Evolutionary conservation across 2,888 invertebrate genomes (phyloP).

Genomic region (Acheta domesticus): DNA sequence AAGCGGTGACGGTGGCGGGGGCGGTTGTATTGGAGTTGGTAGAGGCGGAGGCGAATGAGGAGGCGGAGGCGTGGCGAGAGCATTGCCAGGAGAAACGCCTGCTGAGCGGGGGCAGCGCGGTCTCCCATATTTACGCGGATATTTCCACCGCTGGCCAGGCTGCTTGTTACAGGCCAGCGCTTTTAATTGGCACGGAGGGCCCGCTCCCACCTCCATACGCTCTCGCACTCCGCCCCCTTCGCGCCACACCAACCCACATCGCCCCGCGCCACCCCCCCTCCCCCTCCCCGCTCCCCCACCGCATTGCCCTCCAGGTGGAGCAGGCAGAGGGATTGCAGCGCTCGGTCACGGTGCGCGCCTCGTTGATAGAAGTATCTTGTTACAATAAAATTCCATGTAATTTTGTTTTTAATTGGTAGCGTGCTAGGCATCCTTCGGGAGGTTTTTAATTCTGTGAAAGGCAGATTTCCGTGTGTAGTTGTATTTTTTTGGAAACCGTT

Average conservation of each 20-base stretch:
- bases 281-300: too few species aligned
- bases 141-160: background rate
- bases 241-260: too few species aligned
- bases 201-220: background rate
- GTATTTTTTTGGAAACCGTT: background rate
- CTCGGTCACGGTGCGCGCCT: too few species aligned
- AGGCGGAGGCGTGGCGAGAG: too few species aligned
- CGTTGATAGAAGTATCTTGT: background rate
- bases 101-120: background rate
- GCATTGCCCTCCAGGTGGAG: too few species aligned
- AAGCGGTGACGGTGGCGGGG: too few species aligned
- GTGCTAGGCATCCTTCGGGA: background rate
- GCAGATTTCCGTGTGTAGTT: background rate
- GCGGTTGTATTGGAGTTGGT: too few species aligned
- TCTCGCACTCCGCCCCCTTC: too few species aligned
- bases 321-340: too few species aligned
- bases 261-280: too few species aligned
- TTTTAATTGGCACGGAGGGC: conserved; percentile 7
- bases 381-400: conserved; percentile 18
- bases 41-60: too few species aligned
- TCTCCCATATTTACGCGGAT: background rate
- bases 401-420: conserved; percentile 9
- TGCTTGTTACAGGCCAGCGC: conserved; percentile 18
- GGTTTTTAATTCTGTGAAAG: background rate
- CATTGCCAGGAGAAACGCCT: too few species aligned